phyloP scores from a whole-genome alignment of 2,113 vertebrate genomes.

The Piaya cayana region DNA sequence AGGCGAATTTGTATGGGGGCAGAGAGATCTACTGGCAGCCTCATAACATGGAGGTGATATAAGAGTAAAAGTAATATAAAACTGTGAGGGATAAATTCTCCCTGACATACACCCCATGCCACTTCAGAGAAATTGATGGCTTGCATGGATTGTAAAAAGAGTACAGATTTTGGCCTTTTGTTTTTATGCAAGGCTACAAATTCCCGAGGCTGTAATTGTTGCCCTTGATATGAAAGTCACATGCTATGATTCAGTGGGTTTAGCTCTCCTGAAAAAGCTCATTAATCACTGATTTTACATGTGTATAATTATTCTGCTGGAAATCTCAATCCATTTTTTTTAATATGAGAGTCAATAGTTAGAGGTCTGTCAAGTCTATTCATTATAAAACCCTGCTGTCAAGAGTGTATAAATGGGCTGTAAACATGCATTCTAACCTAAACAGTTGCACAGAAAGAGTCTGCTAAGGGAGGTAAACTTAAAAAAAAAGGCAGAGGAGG shows the following conservation, averaged over 20 bases:
- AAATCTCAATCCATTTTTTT: constrained; percentile 37
- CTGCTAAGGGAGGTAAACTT: not conserved
- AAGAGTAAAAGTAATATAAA: not conserved
- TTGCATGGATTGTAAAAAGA: not conserved
- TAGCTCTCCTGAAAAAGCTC: constrained; percentile 22
- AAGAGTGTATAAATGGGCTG: not conserved
- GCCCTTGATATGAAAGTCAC: constrained; percentile 12
- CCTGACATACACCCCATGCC: not conserved
- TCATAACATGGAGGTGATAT: not conserved
- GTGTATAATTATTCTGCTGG: constrained; percentile 38
- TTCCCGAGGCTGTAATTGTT: not conserved
- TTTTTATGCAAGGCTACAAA: constrained; percentile 33
- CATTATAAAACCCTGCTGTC: not conserved
- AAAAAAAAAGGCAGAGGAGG: not conserved
- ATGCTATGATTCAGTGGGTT: constrained; percentile 1
- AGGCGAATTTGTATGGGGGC: not conserved
- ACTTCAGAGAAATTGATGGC: not conserved
- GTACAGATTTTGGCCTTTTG: not conserved
- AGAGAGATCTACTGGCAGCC: not conserved
- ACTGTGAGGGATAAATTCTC: not conserved
- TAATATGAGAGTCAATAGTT: constrained; percentile 17
- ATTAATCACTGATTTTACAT: constrained; percentile 11
- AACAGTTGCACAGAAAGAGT: not conserved
- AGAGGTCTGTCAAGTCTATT: not conserved
- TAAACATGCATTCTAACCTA: not conserved